These are phyloP conservation scores for Crioceris asparagi DNA, from an alignment of 2,888 invertebrate species.

Conservation along the genomic window DNA sequence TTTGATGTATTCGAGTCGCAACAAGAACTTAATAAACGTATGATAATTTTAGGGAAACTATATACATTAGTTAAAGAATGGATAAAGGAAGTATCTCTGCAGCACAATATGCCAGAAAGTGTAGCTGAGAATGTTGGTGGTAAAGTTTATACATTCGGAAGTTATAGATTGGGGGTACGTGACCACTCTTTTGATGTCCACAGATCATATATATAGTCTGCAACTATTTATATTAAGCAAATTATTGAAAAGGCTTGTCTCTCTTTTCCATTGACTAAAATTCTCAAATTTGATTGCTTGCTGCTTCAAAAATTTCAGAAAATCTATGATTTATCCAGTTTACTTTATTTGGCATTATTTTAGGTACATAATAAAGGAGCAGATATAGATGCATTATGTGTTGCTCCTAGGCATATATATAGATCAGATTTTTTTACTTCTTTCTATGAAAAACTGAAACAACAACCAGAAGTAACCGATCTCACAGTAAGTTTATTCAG, in stretches of 20 bases:
- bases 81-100: constrained; percentile 81
- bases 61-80: constrained; percentile 88
- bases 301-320: too few relatives aligned
- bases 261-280: too few relatives aligned
- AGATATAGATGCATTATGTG: constrained; percentile 97
- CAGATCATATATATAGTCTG: too few relatives aligned
- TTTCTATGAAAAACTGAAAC: constrained; percentile 83
- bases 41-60: constrained; percentile 73
- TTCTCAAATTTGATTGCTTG: too few relatives aligned
- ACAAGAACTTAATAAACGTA: constrained; percentile 79
- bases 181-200: too few relatives aligned
- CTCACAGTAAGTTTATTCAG: constrained; percentile 51
- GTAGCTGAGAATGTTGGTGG: constrained; percentile 90
- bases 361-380: constrained; percentile 91
- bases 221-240: too few relatives aligned
- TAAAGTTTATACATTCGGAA: constrained; percentile 99
- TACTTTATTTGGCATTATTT: too few relatives aligned
- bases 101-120: constrained; percentile 85
- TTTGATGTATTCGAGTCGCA: constrained; percentile 87
- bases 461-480: constrained; percentile 76
- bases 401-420: constrained; percentile 92
- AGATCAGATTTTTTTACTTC: constrained; percentile 91
- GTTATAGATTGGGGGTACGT: constrained; percentile 80
- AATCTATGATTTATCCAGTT: too few relatives aligned
- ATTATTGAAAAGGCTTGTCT: too few relatives aligned